Base-by-base conservation (phyloP, 2,113 vertebrate genomes). In the Phalacrocorax pelagicus region DNA sequence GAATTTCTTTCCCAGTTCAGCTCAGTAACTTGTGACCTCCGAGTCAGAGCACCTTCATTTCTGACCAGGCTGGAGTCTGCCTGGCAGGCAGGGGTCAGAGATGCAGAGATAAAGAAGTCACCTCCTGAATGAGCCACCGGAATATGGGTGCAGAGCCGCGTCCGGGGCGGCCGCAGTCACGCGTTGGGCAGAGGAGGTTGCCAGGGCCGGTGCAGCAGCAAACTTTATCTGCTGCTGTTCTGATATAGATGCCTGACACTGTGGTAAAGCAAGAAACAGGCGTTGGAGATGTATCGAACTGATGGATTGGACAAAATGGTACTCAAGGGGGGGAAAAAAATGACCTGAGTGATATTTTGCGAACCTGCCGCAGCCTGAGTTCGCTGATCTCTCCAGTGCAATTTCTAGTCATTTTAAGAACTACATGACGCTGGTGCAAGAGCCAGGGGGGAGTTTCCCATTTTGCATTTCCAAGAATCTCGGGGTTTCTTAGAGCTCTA, bases 1-100 rank as follows among this genome's bases (percentile, higher is more conserved):
- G 96, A 97, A 97, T 97, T 97, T 93, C 83, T 69, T 93, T 94
- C 87, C 89, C 77, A 83, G 16, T 85, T 71, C 34, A 6, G 90
- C 93, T 94, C 69, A 32, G 59, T 92, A 95, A 91, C 91, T 91
- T 85, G 78, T 96, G 97, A 97, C 95, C 96, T 94, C 83, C 13
- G 21, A 89, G 72, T 23, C 87, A 69, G 38, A 86, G 83, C 72
- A 75, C 86, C 89, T 94, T 86, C 61, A 15, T 51, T 95, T 86
- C 82, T 82, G 88, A 15, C 61, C 82, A 16, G 90, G 61, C 81
- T 57, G 81, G 77, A 89, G 77, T 58, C 84, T 47, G 49, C 94
- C 82, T 57, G 89, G 94, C 94, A 80, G 9, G 5, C 18, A 42
- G 86, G 61, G 95, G 72, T 95, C 97, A 96, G 75, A 94, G 97